Base-by-base conservation (phyloP, 2,888 invertebrate species). In the Leucophora obtusa region DNA sequence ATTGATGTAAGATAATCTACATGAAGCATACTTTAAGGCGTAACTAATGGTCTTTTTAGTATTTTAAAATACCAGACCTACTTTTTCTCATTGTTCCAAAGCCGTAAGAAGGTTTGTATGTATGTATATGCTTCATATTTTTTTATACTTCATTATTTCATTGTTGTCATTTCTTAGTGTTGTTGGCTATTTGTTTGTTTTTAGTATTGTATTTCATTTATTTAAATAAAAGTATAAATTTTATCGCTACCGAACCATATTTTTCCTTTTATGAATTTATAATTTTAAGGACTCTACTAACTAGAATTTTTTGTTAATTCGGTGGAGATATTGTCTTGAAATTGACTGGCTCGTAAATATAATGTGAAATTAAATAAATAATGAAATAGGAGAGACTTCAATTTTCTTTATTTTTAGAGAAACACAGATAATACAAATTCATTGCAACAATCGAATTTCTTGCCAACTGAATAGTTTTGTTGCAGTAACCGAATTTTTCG, bases 21-120 rank as follows among this genome's bases (percentile, higher is more conserved):
- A 87, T 87, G 87, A 87, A 87, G 87, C 85, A 87, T 87, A 87
- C 88, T 87, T 88, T 88, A 88, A 87, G 88, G 87, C 88, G 87
- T 87, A 87, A 87, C 87, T 87, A 88, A 87, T 88, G 87, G 87
- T 86, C 86, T 86, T 88, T 86, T 88, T 86, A 87, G 86, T 86
- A 85, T 87, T 86, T 86, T 85, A 86, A 86, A 88, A 87, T 86
- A 86, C 84, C 85, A 74, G 88, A 84, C 86, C 89, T 65, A 88
- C 87, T 82, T 86, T 75, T 60, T 73, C 69, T 59, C 77, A 77
- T 81, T 73, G 60, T 78, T 72, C 71, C 54, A 65, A n/a, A 66
- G 43, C 33, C 66, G 71, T 51, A 77, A 70, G 33, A 65, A 28
- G 33, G 14, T 11, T 6, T 33, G 18, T 62, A 38, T 51, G 54